Conservation (phyloP, 2,888 invertebrate genomes). For the Sarcophaga caerulescens region DNA sequence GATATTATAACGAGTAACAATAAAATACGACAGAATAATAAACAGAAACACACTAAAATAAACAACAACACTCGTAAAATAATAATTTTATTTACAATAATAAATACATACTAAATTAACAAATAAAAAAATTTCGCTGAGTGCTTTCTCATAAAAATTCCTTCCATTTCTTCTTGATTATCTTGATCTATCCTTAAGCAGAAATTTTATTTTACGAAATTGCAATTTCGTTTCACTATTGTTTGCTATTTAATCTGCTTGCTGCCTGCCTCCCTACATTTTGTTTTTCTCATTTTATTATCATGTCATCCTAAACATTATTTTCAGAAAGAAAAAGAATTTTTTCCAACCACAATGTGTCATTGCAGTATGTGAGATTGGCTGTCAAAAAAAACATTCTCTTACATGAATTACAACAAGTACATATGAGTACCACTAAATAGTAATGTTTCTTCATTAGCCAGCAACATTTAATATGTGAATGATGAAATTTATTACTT, state of each 20-base stretch:
- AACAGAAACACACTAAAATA: too few species aligned
- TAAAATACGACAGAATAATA: slow-evolving; percentile 17
- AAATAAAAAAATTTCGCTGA: background rate
- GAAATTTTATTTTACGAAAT: slow-evolving; percentile 8
- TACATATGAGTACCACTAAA: background rate
- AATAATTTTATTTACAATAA: slow-evolving; percentile 36
- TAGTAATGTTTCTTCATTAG: background rate
- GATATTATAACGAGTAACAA: background rate
- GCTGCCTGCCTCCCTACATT: background rate
- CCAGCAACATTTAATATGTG: too few species aligned
- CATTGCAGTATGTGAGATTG: background rate
- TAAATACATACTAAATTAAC: background rate
- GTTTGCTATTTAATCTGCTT: slow-evolving; percentile 3
- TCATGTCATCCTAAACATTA: slow-evolving; percentile 5
- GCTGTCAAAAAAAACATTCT: background rate
- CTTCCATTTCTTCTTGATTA: background rate
- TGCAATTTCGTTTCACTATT: slow-evolving; percentile 25
- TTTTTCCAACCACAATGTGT: background rate
- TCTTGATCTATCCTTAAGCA: slow-evolving; percentile 9
- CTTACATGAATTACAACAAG: background rate
- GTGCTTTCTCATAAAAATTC: background rate
- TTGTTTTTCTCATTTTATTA: background rate
- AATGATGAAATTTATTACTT: too few species aligned
- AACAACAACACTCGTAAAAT: background rate
- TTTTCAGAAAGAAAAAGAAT: background rate